These are phyloP conservation scores for Hyperopisus bebe DNA, from an alignment of 2,113 vertebrate genomes.

Conservation along the genomic window DNA sequence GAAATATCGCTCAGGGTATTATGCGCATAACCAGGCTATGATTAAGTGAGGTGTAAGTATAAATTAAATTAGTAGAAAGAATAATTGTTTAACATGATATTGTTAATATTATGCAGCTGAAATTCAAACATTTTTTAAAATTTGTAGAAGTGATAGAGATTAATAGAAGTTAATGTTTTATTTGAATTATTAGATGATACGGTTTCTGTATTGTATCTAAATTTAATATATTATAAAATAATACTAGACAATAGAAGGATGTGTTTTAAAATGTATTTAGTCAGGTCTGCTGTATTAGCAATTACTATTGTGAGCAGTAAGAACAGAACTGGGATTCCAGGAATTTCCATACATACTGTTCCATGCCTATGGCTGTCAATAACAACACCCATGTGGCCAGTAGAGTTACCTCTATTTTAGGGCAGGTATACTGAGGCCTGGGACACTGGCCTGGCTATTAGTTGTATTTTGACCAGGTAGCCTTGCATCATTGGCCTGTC, in stretches of 20 bases:
- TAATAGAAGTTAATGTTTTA: background rate
- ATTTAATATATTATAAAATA: background rate
- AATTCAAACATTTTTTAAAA: background rate
- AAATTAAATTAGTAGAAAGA: background rate
- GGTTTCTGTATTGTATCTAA: background rate
- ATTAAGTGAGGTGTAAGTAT: background rate
- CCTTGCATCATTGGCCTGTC: background rate
- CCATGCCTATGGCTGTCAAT: background rate
- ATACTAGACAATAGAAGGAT: background rate
- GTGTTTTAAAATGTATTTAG: background rate
- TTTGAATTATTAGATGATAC: background rate
- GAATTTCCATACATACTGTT: background rate
- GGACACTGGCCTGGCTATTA: background rate
- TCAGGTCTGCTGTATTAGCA: background rate
- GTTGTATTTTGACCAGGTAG: background rate
- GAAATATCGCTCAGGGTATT: background rate
- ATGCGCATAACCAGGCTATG: background rate
- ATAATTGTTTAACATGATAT: background rate
- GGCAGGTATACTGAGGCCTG: background rate
- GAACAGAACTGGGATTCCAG: background rate
- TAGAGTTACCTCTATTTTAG: background rate
- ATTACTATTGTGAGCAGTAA: background rate
- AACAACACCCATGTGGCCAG: background rate
- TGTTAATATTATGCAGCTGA: background rate
- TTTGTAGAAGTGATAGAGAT: background rate